Conservation (phyloP, 30 jellyfish, hydroid and myxozoan species). For the Catostylus mosaicus region DNA sequence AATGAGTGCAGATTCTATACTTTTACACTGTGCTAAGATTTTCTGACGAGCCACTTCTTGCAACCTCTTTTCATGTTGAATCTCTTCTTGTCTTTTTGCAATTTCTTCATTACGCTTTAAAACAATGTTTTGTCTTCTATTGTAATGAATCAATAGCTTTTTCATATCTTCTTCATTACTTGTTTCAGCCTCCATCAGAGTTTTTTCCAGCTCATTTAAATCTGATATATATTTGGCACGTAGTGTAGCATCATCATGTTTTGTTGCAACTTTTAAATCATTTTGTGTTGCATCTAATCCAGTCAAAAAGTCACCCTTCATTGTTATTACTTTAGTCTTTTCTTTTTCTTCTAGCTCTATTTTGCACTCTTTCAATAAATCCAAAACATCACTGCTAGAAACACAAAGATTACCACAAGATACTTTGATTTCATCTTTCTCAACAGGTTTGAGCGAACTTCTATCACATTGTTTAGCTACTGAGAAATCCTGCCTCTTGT, state of each 20-base stretch:
- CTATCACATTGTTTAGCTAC: background rate
- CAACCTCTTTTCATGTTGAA: background rate
- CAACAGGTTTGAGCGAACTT: background rate
- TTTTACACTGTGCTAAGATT: background rate
- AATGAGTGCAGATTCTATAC: constrained; percentile 5
- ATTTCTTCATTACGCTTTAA: constrained; percentile 12
- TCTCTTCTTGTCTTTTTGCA: constrained; percentile 17
- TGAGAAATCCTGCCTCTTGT: background rate
- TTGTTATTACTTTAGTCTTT: constrained; percentile 16
- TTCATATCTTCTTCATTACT: constrained; percentile 17
- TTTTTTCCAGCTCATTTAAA: constrained; percentile 3
- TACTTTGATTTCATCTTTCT: background rate
- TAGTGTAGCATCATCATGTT: background rate
- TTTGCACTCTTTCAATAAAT: background rate
- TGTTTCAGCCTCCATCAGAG: background rate
- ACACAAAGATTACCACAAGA: background rate
- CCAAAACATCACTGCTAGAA: constrained; percentile 25
- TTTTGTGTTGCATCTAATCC: constrained; percentile 22
- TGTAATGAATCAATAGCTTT: constrained; percentile 1
- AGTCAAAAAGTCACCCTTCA: constrained; percentile 12
- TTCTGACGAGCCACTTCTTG: constrained; percentile 28
- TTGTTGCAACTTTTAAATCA: background rate
- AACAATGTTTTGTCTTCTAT: background rate
- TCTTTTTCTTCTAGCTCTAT: constrained; percentile 19
- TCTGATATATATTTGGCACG: constrained; percentile 15